Conservation (phyloP, 1,140 invertebrate species). For the Paraescarpia echinospica region DNA sequence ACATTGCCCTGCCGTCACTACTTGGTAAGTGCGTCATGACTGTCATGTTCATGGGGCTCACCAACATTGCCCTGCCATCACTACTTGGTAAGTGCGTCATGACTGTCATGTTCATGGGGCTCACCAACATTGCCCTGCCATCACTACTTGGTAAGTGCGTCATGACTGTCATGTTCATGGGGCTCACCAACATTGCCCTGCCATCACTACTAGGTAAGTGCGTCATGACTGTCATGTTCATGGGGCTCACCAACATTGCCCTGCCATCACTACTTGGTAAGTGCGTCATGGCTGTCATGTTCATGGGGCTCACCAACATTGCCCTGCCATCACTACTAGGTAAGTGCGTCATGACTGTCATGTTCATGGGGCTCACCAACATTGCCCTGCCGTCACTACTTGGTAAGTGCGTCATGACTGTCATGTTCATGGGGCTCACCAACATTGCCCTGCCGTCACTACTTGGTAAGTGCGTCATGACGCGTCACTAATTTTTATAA, state of each 20-base stretch:
- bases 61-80: background rate
- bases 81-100: conserved; percentile 8
- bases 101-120: conserved; percentile 12
- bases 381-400: background rate
- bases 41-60: conserved; percentile 1
- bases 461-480: conserved; percentile 7
- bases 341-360: conserved; percentile 8
- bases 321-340: conserved; percentile 5
- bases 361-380: conserved; percentile 2
- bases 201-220: conserved; percentile 11
- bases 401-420: conserved; percentile 7
- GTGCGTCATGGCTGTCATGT: background rate
- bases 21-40: conserved; percentile 9
- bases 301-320: background rate
- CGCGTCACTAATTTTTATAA: too few relatives aligned
- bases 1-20: background rate
- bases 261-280: conserved; percentile 15
- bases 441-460: conserved; percentile 5
- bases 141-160: conserved; percentile 6
- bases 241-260: background rate
- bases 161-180: conserved; percentile 10
- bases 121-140: background rate
- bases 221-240: background rate
- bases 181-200: background rate
- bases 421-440: conserved; percentile 1